Percentiles rank a stretch among this genome's conserved stretches.
Conservation (phyloP, 2,797 vertebrate species). For the Muscicapa comitata region DNA sequence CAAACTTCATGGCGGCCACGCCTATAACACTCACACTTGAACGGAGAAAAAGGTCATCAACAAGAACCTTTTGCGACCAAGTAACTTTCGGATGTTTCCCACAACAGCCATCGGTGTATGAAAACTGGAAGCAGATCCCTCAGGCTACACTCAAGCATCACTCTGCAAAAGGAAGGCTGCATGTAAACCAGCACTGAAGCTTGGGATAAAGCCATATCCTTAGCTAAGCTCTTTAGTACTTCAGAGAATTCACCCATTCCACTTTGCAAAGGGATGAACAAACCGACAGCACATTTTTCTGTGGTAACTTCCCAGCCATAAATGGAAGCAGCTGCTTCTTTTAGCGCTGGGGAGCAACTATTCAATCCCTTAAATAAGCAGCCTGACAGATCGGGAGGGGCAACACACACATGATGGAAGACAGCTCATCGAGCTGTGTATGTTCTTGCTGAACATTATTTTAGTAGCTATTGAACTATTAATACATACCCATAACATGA, state of each 20-base stretch:
- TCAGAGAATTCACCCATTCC: background rate
- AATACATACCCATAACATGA: background rate
- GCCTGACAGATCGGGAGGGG: background rate
- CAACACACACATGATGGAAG: background rate
- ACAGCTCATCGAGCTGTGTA: background rate
- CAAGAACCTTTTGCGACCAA: background rate
- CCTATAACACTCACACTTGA: background rate
- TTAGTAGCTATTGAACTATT: background rate
- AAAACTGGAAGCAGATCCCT: background rate
- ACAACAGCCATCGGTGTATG: rapidly evolving
- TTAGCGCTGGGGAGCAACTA: background rate
- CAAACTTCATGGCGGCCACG: background rate
- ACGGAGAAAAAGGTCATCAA: background rate
- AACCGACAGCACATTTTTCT: background rate
- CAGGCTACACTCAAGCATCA: background rate
- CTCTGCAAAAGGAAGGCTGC: background rate
- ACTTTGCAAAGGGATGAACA: background rate
- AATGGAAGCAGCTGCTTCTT: constrained; percentile 4
- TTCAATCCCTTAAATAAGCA: background rate
- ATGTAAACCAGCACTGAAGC: background rate
- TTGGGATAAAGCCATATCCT: background rate
- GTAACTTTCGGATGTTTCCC: background rate
- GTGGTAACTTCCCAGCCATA: constrained; percentile 31
- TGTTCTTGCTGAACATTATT: rapidly evolving
- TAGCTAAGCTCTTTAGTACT: background rate